Base-by-base conservation (phyloP, 2,797 vertebrate species). In the Chloroceryle amazona region DNA sequence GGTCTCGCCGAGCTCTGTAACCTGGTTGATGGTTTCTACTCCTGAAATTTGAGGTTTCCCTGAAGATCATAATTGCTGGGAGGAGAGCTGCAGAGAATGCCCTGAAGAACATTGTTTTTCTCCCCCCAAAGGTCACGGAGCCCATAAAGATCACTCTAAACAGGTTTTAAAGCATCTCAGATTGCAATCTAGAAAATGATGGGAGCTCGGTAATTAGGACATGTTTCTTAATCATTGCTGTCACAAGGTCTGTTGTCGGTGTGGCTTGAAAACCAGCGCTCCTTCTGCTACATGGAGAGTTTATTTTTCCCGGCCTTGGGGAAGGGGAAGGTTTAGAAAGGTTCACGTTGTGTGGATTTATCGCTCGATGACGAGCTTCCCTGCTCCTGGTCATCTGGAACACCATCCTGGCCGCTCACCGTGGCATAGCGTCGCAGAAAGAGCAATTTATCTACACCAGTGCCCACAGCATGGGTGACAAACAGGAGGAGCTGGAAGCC, bases 151-250 rank as follows among this genome's bases (percentile, higher is more conserved):
- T 94, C 23, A 6, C 63, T 92, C 81, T 81, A 46, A 96, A 84
- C 67, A 93, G 74, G 76, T 92, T 93, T 82, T 70, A 86, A 94
- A 96, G 74, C 81, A 90, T 81, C 81, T 89, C 58, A 93, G 93
- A 96, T 95, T 47, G 96, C 91, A 93, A 89, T 95, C 94, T 93
- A 52, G 95, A 95, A 79, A 89, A 96, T 71, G 22, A 90, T 23
- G 88, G 88, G 81, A 93, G 88, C 57, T 57, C 1, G n/a, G 78
- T 96, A 96, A 94, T 96, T 93, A 93, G 86, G 57, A 61, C 85
- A 74, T 74, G 75, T 96, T 86, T 86, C 91, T 96, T 90, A 95
- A 78, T 94, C 86, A 78, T 28, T 80, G 85, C 57, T 92, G 91
- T 96, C 90, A 74, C 90, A 74, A 86, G 88, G 83, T 63, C 81